Percentiles rank a stretch among this genome's conserved stretches.
phyloP scores from a whole-genome alignment of 2,888 invertebrate genomes.

The Pristionchus mayeri region DNA sequence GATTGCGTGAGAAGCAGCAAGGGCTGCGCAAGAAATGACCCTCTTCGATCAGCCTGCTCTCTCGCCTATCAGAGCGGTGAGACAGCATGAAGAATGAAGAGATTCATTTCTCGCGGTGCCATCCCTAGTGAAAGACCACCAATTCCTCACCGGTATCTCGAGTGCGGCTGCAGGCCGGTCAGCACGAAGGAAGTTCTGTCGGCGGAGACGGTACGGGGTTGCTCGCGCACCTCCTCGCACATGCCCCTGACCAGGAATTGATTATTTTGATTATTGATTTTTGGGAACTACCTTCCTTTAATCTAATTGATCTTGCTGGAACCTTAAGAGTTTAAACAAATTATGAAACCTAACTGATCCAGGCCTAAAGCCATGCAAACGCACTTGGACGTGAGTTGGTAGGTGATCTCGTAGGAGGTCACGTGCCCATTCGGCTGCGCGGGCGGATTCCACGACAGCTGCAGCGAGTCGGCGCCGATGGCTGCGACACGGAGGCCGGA shows the following conservation, averaged over 20 bases:
- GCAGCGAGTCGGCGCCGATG: slow-evolving; percentile 68
- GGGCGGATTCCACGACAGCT: slow-evolving; percentile 72
- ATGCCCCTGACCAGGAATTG: slow-evolving; percentile 67
- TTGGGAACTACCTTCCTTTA: too few species aligned
- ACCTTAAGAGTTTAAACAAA: too few species aligned
- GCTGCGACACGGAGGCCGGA: slow-evolving; percentile 70
- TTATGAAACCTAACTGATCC: too few species aligned
- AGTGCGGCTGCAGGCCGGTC: slow-evolving; percentile 74
- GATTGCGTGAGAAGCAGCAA: too few species aligned
- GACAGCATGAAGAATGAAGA: too few species aligned
- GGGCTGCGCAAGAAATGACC: too few species aligned
- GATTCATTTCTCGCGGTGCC: too few species aligned
- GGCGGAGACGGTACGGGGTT: slow-evolving; percentile 66
- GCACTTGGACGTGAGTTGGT: slow-evolving; percentile 72
- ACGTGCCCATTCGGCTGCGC: slow-evolving; percentile 74
- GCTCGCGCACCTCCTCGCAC: slow-evolving; percentile 71
- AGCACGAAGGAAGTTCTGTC: slow-evolving; percentile 70
- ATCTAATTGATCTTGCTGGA: too few species aligned
- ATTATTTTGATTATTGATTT: neutral
- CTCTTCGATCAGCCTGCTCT: too few species aligned
- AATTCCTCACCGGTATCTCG: slow-evolving; percentile 71
- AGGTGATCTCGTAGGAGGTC: slow-evolving; percentile 75
- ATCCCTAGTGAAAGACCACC: too few species aligned
- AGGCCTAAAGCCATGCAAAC: too few species aligned
- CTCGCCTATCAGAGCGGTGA: too few species aligned